phyloP scores from a whole-genome alignment of 1,140 invertebrate genomes.

The Scaptomyza hsui region DNA sequence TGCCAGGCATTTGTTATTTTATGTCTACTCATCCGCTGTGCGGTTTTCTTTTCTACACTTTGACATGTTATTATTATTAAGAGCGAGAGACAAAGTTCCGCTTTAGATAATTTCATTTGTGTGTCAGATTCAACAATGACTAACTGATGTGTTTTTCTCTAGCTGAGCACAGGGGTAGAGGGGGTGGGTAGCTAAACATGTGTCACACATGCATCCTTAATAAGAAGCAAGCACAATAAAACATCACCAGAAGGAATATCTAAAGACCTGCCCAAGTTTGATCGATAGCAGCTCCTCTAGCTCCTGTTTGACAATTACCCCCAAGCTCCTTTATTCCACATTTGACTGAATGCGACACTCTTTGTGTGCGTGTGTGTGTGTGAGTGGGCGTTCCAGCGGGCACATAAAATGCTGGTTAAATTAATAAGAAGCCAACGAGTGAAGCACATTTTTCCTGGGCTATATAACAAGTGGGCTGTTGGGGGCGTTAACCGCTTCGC shows the following conservation, averaged over 20 bases:
- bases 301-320: conserved; percentile 28
- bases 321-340: conserved; percentile 4
- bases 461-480: conserved; percentile 32
- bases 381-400: conserved; percentile 59
- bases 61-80: conserved; percentile 82
- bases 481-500: conserved; percentile 50
- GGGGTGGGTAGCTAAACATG: conserved; percentile 28
- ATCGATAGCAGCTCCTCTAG: conserved; percentile 55
- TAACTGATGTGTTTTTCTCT: conserved; percentile 37
- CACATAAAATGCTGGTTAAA: conserved; percentile 65
- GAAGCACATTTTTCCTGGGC: conserved; percentile 32
- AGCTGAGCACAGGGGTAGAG: not conserved
- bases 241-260: conserved; percentile 63
- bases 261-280: conserved; percentile 45
- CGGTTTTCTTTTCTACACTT: conserved; percentile 47
- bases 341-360: conserved; percentile 16
- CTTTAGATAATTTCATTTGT: conserved; percentile 51
- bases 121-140: conserved; percentile 21
- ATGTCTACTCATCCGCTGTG: conserved; percentile 58
- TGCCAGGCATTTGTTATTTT: conserved; percentile 36
- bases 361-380: conserved; percentile 1
- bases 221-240: conserved; percentile 59
- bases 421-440: conserved; percentile 72
- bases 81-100: conserved; percentile 44
- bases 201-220: conserved; percentile 71